These are phyloP conservation scores for Chaetodon trifasciatus DNA, from an alignment of 2,797 vertebrate species.

Conservation along the genomic window DNA sequence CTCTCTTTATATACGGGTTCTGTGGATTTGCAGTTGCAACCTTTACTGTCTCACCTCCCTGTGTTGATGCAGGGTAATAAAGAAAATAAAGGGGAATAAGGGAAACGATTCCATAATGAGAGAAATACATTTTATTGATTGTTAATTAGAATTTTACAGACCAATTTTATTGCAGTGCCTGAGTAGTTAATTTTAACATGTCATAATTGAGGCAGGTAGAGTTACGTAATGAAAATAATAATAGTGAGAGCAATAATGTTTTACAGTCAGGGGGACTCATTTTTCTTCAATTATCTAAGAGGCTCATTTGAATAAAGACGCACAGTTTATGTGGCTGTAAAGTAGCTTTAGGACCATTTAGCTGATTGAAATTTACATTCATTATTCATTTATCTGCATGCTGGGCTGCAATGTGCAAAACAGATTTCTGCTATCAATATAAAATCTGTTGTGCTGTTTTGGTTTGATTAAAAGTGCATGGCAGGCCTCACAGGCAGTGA, in stretches of 20 bases:
- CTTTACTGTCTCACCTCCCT: background rate
- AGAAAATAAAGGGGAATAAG: background rate
- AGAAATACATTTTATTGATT: constrained; percentile 4
- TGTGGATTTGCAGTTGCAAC: background rate
- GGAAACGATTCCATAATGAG: background rate
- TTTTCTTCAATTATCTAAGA: constrained; percentile 27
- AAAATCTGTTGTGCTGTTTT: constrained; percentile 17
- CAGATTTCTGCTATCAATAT: constrained; percentile 15
- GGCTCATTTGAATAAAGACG: constrained; percentile 40
- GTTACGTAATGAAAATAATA: constrained; percentile 41
- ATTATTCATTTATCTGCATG: constrained; percentile 27
- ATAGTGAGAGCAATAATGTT: constrained; percentile 5
- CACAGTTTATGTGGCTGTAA: constrained; percentile 19
- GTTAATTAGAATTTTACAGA: constrained; percentile 21
- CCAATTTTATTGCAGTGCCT: background rate
- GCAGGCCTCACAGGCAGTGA: constrained; percentile 33
- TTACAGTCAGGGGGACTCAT: constrained; percentile 8
- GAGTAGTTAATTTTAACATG: background rate
- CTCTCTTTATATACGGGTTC: background rate
- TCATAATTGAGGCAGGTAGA: constrained; percentile 2
- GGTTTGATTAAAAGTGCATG: constrained; percentile 42
- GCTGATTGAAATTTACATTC: constrained; percentile 47
- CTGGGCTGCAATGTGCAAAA: constrained; percentile 1
- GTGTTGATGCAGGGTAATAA: background rate
- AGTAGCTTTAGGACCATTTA: constrained; percentile 44